Conservation (phyloP, 2,113 vertebrate genomes). For the Melanotaenia duboulayi region DNA sequence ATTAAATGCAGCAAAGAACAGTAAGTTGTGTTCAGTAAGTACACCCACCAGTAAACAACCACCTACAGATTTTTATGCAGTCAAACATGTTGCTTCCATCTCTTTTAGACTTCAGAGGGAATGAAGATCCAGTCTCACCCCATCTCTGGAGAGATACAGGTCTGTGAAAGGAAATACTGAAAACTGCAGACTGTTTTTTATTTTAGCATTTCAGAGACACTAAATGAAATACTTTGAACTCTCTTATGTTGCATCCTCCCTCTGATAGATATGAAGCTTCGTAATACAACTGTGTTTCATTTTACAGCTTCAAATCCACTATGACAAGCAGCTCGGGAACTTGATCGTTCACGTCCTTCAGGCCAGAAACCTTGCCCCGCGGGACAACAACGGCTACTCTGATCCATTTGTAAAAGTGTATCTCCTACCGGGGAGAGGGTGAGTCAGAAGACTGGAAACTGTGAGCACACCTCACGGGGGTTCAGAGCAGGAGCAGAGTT, state of each 20-base stretch:
- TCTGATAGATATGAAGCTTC: constrained; percentile 3
- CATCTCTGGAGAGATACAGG: constrained; percentile 98
- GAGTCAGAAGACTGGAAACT: constrained; percentile 73
- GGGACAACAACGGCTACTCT: constrained; percentile 97
- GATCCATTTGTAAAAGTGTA: constrained; percentile 99
- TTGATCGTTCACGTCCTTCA: constrained; percentile 98
- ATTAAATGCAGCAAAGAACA: neutral
- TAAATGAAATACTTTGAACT: too few relatives aligned
- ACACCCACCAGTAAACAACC: constrained; percentile 36
- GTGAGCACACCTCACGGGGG: neutral
- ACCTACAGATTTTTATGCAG: constrained; percentile 13
- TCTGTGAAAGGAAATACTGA: constrained; percentile 59
- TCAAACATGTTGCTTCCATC: constrained; percentile 35
- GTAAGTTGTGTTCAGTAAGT: constrained; percentile 9
- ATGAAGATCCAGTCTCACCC: constrained; percentile 87
- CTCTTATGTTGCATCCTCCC: neutral
- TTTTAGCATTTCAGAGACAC: too few relatives aligned
- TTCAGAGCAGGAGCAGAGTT: constrained; percentile 9
- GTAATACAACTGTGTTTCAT: constrained; percentile 23
- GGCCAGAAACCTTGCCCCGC: constrained; percentile 92
- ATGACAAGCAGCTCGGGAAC: constrained; percentile 96
- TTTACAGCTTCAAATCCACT: constrained; percentile 96
- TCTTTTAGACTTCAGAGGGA: constrained; percentile 85
- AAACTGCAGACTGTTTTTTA: too few relatives aligned
- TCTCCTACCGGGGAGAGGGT: constrained; percentile 97